Evolutionary conservation across 2,113 vertebrate genomes (phyloP).

Genomic region (Oreochromis spilurus): DNA sequence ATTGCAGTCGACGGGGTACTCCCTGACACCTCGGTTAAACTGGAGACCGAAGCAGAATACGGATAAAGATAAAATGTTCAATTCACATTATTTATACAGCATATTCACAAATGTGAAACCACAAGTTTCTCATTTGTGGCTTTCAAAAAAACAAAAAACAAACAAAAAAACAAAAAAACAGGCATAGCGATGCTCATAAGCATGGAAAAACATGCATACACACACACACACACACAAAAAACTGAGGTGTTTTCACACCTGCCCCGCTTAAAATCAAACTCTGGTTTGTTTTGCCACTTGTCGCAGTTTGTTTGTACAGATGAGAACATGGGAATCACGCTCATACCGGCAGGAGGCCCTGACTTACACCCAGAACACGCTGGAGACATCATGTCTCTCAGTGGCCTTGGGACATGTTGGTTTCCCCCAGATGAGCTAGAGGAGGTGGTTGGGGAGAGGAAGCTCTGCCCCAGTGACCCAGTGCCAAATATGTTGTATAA

Average conservation of each 20-base stretch:
- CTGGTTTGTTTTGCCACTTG: neutral
- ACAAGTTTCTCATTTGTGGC: neutral
- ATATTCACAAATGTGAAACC: neutral
- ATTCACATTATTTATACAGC: neutral
- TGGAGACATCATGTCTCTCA: too few relatives aligned
- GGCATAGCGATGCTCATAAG: too few relatives aligned
- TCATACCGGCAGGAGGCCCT: too few relatives aligned
- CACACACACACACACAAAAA: neutral
- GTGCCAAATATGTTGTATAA: too few relatives aligned
- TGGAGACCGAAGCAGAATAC: slow-evolving; percentile 24
- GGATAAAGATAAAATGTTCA: neutral
- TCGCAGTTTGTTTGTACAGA: neutral
- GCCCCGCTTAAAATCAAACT: neutral
- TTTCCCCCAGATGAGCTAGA: too few relatives aligned
- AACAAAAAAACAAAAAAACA: neutral
- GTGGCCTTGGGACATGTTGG: too few relatives aligned
- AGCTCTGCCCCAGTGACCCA: too few relatives aligned
- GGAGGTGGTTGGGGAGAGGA: too few relatives aligned
- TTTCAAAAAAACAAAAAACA: neutral
- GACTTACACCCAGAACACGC: too few relatives aligned
- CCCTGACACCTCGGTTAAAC: slow-evolving; percentile 91
- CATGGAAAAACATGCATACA: neutral
- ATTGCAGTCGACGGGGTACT: slow-evolving; percentile 77
- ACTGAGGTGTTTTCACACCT: neutral
- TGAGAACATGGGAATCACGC: neutral